Evolutionary conservation across 2,797 vertebrate species (phyloP), one percentile per base, ranked within the genome.

Genomic region (Chrysocyon brachyurus): DNA sequence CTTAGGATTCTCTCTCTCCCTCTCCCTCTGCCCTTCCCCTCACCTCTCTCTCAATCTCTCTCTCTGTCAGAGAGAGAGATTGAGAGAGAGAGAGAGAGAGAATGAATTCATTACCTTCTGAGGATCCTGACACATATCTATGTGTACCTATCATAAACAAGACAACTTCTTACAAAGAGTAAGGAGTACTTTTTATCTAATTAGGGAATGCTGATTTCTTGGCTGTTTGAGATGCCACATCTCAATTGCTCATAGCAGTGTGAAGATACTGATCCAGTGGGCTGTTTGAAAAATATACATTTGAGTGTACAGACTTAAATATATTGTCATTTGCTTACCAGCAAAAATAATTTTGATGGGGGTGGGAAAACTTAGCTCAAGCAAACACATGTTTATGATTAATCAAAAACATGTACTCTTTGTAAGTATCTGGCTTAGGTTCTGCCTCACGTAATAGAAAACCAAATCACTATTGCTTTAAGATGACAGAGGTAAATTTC

Each of bases 311-410:
- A 73, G 46, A 90, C 88, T 87, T 49, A 95, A 94, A 83, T 64
- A 86, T 66, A 59, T 54, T 87, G 82, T 59, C 22, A 59, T 59
- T 78, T 95, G 57, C 49, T 79, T 33, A 63, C 61, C 68, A 66
- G 79, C 52, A 87, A 91, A 91, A 87, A 59, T 85, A 24, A 90
- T 81, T 75, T 94, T 82, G 63, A 78, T 81, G 63, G 70, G 87
- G n/a, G 21, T 19, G 82, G 31, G 21, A 77, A 93, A 78, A 78
- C 15, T 54, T 81, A 57, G 59, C 54, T 86, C 54, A 57, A 87
- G 66, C 28, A 93, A 81, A 81, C 63, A 28, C 19, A 77, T 75
- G 40, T 59, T 85, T 57, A 86, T 82, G 85, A 86, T 96, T 31
- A 94, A 61, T 78, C 12, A 24, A 66, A 96, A 91, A 72, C 36